phyloP scores from a whole-genome alignment of 2,888 invertebrate genomes.

The Tipula vernalis region DNA sequence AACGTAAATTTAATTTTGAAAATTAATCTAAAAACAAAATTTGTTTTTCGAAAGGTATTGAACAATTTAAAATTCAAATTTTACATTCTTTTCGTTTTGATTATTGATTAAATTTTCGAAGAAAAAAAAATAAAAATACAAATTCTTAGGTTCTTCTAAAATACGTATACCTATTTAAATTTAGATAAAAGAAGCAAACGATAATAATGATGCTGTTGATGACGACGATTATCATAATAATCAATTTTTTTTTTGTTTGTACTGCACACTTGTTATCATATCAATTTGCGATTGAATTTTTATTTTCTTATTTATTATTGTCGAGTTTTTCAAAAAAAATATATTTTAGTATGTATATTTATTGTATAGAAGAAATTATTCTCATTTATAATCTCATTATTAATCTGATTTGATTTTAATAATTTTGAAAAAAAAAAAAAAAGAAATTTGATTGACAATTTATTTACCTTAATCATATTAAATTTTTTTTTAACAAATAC shows the following conservation, averaged over 20 bases:
- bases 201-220: background rate
- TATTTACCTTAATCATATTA: background rate
- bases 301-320: background rate
- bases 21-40: background rate
- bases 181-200: background rate
- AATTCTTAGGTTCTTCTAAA: background rate
- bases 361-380: background rate
- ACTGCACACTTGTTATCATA: background rate
- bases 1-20: background rate
- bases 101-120: background rate
- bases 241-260: background rate
- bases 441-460: background rate
- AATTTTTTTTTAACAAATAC: background rate
- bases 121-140: background rate
- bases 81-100: background rate
- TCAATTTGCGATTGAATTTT: background rate
- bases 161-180: background rate
- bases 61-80: background rate
- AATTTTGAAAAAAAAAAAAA: background rate
- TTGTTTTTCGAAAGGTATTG: background rate
- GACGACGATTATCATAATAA: background rate
- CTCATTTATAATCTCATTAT: background rate
- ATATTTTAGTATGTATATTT: too few species aligned
- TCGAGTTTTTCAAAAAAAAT: background rate
- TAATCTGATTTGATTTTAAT: background rate